phyloP scores from a whole-genome alignment of 1,140 invertebrate genomes.

The Trichonephila inaurata region DNA sequence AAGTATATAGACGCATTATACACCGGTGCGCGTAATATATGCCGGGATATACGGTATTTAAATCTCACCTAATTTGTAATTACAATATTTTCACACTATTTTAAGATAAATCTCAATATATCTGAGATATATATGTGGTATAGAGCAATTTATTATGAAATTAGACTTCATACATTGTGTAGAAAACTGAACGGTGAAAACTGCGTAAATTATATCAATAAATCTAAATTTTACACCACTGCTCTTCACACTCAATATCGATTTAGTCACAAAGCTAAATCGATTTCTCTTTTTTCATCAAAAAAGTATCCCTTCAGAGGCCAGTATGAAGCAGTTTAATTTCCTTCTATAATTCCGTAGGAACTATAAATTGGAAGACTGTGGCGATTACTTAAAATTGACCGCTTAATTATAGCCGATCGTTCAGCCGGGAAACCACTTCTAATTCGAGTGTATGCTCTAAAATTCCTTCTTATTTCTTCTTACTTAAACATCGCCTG shows the following conservation, averaged over 20 bases:
- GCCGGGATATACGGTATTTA: no score
- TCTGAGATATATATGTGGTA: no score
- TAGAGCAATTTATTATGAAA: no score
- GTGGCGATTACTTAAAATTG: constrained; percentile 46
- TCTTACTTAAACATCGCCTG: background rate
- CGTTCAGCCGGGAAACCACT: background rate
- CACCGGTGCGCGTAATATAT: no score
- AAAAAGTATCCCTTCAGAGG: constrained; percentile 15
- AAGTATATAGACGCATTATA: no score
- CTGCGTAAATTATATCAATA: background rate
- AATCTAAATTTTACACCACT: background rate
- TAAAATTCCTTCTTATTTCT: background rate
- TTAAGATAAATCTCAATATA: no score
- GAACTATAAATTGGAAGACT: constrained; percentile 39
- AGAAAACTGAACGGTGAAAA: background rate
- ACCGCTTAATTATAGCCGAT: constrained; percentile 38
- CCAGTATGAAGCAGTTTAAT: constrained; percentile 21
- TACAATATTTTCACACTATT: no score
- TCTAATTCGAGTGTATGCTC: background rate
- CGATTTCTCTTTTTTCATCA: background rate
- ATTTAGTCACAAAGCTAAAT: constrained; percentile 11
- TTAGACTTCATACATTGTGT: background rate
- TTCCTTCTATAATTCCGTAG: constrained; percentile 47
- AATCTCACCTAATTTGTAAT: no score
- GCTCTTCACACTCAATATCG: constrained; percentile 1